Conservation (phyloP, 1,140 invertebrate species). For the Zaprionus taronus region DNA sequence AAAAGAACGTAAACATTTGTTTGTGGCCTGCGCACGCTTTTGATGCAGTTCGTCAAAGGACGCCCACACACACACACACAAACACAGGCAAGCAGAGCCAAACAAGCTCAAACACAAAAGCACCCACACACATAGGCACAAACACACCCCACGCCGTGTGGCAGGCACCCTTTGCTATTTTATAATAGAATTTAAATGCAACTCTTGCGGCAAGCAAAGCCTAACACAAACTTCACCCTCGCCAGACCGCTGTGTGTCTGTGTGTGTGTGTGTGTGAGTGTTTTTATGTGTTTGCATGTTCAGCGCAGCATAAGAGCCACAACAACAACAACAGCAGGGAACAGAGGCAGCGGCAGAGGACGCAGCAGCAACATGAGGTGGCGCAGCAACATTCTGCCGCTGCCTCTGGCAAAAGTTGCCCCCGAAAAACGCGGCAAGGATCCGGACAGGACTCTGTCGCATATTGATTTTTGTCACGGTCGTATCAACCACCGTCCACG, state of each 20-base stretch:
- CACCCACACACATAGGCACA: slow-evolving; percentile 2
- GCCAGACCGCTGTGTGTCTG: neutral
- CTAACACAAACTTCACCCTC: slow-evolving; percentile 42
- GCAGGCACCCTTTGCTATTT: slow-evolving; percentile 42
- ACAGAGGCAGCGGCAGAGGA: no score
- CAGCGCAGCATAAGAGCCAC: slow-evolving; percentile 47
- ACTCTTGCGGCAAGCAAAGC: slow-evolving; percentile 68
- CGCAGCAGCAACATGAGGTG: neutral
- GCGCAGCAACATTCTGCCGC: no score
- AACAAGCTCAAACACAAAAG: slow-evolving; percentile 1
- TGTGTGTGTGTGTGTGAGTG: slow-evolving; percentile 13
- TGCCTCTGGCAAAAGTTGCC: neutral
- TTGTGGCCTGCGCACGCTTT: slow-evolving; percentile 47
- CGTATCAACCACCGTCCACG: slow-evolving; percentile 41
- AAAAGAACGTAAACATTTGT: slow-evolving; percentile 68
- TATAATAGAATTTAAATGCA: slow-evolving; percentile 77
- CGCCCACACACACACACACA: slow-evolving; percentile 2
- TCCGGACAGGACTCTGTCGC: slow-evolving; percentile 4
- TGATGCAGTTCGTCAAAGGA: slow-evolving; percentile 64
- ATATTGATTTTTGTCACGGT: slow-evolving; percentile 54
- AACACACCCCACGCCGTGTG: neutral
- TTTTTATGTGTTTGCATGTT: slow-evolving; percentile 18
- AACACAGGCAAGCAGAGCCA: neutral
- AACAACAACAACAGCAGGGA: slow-evolving; percentile 24
- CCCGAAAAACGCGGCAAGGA: slow-evolving; percentile 16